phyloP scores from a whole-genome alignment of 2,113 vertebrate genomes.

The Pluvialis apricaria region DNA sequence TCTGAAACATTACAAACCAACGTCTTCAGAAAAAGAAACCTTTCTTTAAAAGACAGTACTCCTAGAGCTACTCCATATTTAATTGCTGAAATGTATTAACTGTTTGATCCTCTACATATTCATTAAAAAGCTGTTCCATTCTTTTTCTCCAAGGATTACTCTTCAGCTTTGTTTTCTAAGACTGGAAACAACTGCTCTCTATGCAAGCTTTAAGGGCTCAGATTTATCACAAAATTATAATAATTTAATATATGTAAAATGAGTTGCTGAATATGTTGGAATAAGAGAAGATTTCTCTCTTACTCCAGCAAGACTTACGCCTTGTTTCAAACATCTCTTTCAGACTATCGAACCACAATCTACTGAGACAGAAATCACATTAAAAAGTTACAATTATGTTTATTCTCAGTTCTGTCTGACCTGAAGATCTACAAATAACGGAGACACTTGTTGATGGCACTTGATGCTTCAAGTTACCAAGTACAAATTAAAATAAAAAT shows the following conservation, averaged over 20 bases:
- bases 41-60: neutral
- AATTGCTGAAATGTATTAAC: neutral
- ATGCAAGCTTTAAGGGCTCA: neutral
- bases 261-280: neutral
- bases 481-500: neutral
- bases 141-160: neutral
- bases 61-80: neutral
- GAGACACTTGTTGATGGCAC: neutral
- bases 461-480: neutral
- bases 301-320: neutral
- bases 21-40: neutral
- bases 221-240: neutral
- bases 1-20: constrained; percentile 8
- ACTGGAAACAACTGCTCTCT: neutral
- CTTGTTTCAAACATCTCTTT: neutral
- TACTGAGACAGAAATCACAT: neutral
- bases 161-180: neutral
- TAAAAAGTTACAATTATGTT: neutral
- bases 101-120: neutral
- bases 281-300: neutral
- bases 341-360: neutral
- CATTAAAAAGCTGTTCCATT: neutral
- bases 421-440: neutral
- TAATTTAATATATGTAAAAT: neutral
- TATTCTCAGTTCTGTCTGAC: neutral